phyloP scores from a whole-genome alignment of 1,140 invertebrate genomes.

The Nephotettix cincticeps region DNA sequence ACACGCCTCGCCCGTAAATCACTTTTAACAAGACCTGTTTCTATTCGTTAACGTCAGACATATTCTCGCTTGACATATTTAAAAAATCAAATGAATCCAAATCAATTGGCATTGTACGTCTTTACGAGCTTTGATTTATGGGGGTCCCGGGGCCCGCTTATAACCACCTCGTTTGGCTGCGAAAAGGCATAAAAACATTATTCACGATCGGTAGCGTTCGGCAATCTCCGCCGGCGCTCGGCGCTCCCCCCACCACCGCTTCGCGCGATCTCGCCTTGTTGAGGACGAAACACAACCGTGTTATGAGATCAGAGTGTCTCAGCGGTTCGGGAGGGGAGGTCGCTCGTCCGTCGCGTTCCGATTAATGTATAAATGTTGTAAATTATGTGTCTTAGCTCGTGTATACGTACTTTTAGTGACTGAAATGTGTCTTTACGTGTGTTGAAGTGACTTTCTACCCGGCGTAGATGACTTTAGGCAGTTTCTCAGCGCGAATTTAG shows the following conservation, averaged over 20 bases:
- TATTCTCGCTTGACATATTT: constrained; percentile 14
- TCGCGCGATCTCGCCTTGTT: not conserved
- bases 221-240: not conserved
- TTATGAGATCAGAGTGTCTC: not conserved
- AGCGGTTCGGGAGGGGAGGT: not conserved
- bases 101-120: constrained; percentile 12
- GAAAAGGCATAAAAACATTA: constrained; percentile 21
- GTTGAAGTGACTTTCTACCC: not conserved
- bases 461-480: not conserved
- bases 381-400: constrained; percentile 14
- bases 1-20: not conserved
- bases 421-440: not conserved
- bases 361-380: not conserved
- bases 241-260: not conserved
- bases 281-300: not conserved
- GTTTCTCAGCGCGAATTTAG: not conserved
- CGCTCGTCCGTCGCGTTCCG: not conserved
- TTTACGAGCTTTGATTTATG: constrained; percentile 17
- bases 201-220: not conserved
- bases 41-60: constrained; percentile 1
- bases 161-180: constrained; percentile 18
- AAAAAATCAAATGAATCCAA: constrained; percentile 9
- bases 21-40: constrained; percentile 14
- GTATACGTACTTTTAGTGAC: constrained; percentile 15
- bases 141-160: not conserved